Percentiles rank a stretch among this genome's conserved stretches.
Evolutionary conservation across 2,797 vertebrate species (phyloP).

Genomic region (Danio jaintianensis): DNA sequence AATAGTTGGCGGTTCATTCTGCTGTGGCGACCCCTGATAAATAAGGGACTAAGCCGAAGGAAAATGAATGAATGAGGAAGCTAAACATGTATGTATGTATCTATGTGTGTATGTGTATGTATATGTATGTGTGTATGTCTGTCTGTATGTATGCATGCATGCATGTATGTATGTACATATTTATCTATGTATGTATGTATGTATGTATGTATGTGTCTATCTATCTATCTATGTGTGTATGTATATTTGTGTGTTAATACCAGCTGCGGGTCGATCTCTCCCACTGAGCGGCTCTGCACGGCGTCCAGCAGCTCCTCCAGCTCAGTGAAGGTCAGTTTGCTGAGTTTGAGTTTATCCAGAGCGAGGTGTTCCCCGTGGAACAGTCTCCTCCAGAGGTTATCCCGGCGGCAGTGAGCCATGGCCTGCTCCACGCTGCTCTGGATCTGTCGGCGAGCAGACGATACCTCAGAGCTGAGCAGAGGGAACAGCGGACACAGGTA

Average conservation of each 20-base stretch:
- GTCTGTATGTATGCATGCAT: too few species aligned
- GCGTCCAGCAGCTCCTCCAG: constrained; percentile 94
- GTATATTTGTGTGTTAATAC: constrained; percentile 69
- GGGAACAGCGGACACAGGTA: constrained; percentile 87
- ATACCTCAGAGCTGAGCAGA: constrained; percentile 88
- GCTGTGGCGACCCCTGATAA: too few species aligned
- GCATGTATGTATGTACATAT: too few species aligned
- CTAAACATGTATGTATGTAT: too few species aligned
- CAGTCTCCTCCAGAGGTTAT: constrained; percentile 95
- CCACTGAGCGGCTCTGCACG: constrained; percentile 91
- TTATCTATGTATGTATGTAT: too few species aligned
- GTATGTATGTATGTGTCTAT: too few species aligned
- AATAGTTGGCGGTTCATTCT: too few species aligned
- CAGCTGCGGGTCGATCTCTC: constrained; percentile 94
- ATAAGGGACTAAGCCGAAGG: too few species aligned
- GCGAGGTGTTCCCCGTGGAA: constrained; percentile 94
- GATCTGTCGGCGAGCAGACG: constrained; percentile 86
- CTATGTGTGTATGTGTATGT: too few species aligned
- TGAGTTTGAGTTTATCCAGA: constrained; percentile 91
- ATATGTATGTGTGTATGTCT: too few species aligned
- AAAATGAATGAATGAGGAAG: too few species aligned
- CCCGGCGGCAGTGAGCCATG: constrained; percentile 95
- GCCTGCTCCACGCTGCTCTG: constrained; percentile 91
- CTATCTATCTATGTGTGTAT: not conserved
- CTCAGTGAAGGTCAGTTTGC: constrained; percentile 89